Conservation (phyloP, 2,113 vertebrate species). For the Brachirus orientalis region DNA sequence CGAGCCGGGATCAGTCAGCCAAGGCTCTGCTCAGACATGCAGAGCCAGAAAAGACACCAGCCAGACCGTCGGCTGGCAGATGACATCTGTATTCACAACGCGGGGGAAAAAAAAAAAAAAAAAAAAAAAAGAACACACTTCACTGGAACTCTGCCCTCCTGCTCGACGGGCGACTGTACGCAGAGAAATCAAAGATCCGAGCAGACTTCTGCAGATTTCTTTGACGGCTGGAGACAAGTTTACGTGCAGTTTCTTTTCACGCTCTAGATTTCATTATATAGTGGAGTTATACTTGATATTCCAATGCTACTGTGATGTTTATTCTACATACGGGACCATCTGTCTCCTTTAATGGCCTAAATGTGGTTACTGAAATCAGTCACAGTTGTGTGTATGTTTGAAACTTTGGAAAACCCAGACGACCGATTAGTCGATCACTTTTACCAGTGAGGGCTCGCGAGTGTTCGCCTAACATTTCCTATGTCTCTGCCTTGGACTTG, state of each 20-base stretch:
- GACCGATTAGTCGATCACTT: too few relatives aligned
- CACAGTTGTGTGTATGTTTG: too few relatives aligned
- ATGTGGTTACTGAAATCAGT: too few relatives aligned
- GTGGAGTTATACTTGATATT: constrained; percentile 12
- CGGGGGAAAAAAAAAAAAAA: constrained; percentile 54
- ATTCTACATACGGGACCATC: constrained; percentile 10
- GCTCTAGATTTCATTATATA: constrained; percentile 24
- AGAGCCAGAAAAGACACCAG: constrained; percentile 63
- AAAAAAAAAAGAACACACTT: constrained; percentile 47
- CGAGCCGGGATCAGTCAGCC: constrained; percentile 62
- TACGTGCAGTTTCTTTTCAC: constrained; percentile 1
- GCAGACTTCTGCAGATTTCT: constrained; percentile 52
- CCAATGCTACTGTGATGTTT: constrained; percentile 9
- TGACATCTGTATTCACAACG: constrained; percentile 69
- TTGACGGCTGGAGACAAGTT: constrained; percentile 28
- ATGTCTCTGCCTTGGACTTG: too few relatives aligned
- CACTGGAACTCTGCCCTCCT: constrained; percentile 54
- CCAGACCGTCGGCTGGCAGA: constrained; percentile 61
- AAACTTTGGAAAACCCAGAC: too few relatives aligned
- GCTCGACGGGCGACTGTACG: constrained; percentile 34
- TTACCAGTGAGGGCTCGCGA: too few relatives aligned
- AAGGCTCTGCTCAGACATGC: constrained; percentile 65
- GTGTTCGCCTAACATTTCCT: too few relatives aligned
- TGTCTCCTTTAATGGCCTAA: too few relatives aligned
- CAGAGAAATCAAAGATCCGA: constrained; percentile 43